Evolutionary conservation across 2,888 invertebrate species (phyloP).

Genomic region (Adelognathus sp.): DNA sequence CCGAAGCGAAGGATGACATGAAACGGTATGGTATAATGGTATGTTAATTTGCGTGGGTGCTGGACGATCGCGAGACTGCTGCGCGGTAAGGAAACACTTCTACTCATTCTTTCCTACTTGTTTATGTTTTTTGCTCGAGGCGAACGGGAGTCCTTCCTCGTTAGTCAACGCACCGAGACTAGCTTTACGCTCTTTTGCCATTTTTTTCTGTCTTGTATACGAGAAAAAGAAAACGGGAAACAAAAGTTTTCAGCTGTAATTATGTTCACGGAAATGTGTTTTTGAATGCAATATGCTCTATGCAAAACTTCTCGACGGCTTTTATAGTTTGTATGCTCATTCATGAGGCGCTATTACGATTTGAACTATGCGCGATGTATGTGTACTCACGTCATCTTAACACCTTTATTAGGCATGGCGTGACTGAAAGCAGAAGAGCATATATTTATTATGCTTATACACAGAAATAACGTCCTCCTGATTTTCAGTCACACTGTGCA

Average conservation of each 20-base stretch:
- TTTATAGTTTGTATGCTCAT: neutral
- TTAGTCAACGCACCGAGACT: neutral
- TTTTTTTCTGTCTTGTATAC: neutral
- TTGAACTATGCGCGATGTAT: too few relatives aligned
- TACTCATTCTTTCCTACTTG: neutral
- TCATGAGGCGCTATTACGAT: too few relatives aligned
- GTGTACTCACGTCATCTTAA: too few relatives aligned
- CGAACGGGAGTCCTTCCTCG: neutral
- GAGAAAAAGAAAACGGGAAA: neutral
- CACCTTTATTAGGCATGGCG: too few relatives aligned
- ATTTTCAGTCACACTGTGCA: too few relatives aligned
- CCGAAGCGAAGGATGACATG: conserved; percentile 8
- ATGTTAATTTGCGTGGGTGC: conserved; percentile 12
- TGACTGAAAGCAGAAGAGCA: too few relatives aligned
- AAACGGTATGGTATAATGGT: conserved; percentile 7
- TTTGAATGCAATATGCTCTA: too few relatives aligned
- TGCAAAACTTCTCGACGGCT: neutral
- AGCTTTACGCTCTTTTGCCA: neutral
- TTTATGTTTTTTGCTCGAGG: neutral
- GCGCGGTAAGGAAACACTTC: neutral
- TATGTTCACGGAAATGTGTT: neutral
- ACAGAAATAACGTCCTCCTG: too few relatives aligned
- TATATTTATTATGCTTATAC: too few relatives aligned
- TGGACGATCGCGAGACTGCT: neutral
- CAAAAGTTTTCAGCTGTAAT: neutral